Evolutionary conservation across 2,113 vertebrate genomes (phyloP), one percentile per base, ranked within the genome.

Genomic region (Gallinago undulata): DNA sequence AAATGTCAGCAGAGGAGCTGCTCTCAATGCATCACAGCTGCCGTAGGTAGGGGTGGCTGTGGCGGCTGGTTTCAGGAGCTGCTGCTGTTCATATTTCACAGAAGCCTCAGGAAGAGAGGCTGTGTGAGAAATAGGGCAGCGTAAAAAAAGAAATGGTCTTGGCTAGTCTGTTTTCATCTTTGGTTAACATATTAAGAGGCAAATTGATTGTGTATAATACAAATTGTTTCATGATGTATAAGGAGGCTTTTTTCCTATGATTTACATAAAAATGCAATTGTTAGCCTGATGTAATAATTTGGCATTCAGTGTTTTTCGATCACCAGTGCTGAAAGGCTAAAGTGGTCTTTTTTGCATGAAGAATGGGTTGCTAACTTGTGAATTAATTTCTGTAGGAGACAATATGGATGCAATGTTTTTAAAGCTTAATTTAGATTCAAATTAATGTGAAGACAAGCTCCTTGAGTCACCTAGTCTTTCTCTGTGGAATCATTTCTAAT

Each of bases 401-500:
- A 79, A 86, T 72, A 92, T 47, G 57, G 94, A 90, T 83, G 28
- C 84, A 23, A 69, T 82, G 74, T 95, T 97, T 97, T 95, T 92
- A 93, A 96, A 83, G 91, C 88, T 96, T 94, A 66, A 78, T 87
- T 91, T 93, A 91, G 90, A 96, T 96, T 86, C 94, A 75, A 93
- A 97, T 94, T 95, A 98, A 96, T 78, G 94, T 62, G 39, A 95
- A 91, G 87, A 79, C 89, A 60, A 89, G 93, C 93, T 97, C 87
- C 93, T 95, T 79, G 90, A 96, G 94, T 96, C 97, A 97, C 97
- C 97, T 96, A 95, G 87, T 93, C 96, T 94, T 98, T 96, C 97
- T 97, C 96, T 55, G 93, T 68, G 92, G 97, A 97, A 97, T 97
- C 91, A 63, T 94, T 96, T 97, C 97, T 98, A 98, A 98, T 98